Conservation (phyloP, 2,797 vertebrate species). For the Sciurus carolinensis region DNA sequence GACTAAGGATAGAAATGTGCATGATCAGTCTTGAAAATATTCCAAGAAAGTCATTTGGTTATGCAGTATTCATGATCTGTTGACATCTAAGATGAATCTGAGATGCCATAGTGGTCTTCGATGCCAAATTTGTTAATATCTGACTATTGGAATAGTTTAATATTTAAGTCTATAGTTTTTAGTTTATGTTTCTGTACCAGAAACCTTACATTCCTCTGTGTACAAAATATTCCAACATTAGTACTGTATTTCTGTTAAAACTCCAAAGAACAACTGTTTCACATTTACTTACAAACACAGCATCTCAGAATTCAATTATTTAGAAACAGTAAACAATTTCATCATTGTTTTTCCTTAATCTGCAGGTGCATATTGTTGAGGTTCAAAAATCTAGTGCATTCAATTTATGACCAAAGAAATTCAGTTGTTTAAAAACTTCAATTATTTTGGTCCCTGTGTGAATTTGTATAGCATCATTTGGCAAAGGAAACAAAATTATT, state of each 20-base stretch:
- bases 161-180: conserved; percentile 54
- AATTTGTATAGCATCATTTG: conserved; percentile 50
- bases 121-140: conserved; percentile 41
- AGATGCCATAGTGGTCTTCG: conserved; percentile 24
- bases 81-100: conserved; percentile 60
- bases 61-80: conserved; percentile 50
- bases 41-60: conserved; percentile 41
- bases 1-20: conserved; percentile 27
- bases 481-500: conserved; percentile 17
- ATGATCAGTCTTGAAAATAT: conserved; percentile 60
- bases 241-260: conserved; percentile 25
- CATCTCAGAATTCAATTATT: conserved; percentile 28
- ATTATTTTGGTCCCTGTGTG: neutral
- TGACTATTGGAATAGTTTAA: conserved; percentile 20
- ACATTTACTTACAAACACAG: neutral
- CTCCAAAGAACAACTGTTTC: conserved; percentile 38
- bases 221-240: neutral
- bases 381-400: neutral
- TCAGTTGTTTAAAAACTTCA: conserved; percentile 18
- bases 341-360: conserved; percentile 5
- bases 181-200: neutral
- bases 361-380: neutral
- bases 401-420: neutral
- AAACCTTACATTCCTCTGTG: neutral
- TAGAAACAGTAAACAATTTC: conserved; percentile 5